Base-by-base conservation (phyloP, 2,797 vertebrate species). In the Onychomys torridus region DNA sequence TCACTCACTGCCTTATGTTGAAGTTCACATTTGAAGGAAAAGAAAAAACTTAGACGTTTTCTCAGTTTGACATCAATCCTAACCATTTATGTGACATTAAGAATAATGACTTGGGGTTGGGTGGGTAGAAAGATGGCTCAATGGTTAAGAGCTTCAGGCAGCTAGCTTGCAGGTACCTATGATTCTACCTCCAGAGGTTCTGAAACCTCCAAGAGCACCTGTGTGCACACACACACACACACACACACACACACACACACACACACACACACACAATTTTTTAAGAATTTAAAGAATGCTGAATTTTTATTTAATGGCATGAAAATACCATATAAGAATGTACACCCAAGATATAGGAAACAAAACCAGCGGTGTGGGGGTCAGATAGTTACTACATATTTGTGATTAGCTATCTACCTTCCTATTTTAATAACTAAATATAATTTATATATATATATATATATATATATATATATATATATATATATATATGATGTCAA, bases 281-380 rank as follows among this genome's bases (percentile, higher is more conserved):
- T 52, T 2, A 85, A 69, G 49, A 63, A 29, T 32, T 65, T 84
- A 46, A 32, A 75, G 29, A 57, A 76, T 29, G 49, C 40, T 46
- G 11, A 32, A 27, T 65, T 95, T 95, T 88, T 75, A n/a, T 93
- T 92, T 84, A 17, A 11, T 76, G 32, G 34, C 57, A 84, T 13
- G 84, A 90, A 92, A 43, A 71, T 69, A 59, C 77, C 49, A 90
- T 81, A 13, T 86, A 69, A 89, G 79, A 75, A 78, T 75, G 0
- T 5, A 19, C 12, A 40, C 23, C 46, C 29, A 49, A 93, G 90
- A 75, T 91, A 5, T 14, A 65, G 73, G 37, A 79, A 79, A 14
- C 12, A 49, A 87, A 89, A 65, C 63, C 67, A 83, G 55, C 73
- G 21, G 10, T 63, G 6, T 57, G 17, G 10, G 19, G 12, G 46